These are phyloP conservation scores for Drosophila gaucha DNA, from an alignment of 2,888 invertebrate genomes.

Conservation along the genomic window DNA sequence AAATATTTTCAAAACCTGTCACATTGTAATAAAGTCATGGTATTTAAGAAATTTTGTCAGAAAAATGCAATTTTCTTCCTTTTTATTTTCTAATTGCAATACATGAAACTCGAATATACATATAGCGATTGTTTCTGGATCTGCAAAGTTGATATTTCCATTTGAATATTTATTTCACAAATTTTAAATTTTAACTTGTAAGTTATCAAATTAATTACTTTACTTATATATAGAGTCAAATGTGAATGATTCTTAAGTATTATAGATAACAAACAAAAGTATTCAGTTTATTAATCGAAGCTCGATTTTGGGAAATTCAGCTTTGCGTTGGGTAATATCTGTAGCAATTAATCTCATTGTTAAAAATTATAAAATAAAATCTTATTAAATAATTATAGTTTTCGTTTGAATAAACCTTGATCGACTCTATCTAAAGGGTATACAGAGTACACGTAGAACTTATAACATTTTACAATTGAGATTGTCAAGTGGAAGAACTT, in stretches of 20 bases:
- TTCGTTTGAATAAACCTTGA: too few relatives aligned
- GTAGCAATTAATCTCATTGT: too few relatives aligned
- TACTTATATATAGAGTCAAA: background rate
- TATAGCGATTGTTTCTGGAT: background rate
- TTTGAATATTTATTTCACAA: background rate
- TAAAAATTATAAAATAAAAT: too few relatives aligned
- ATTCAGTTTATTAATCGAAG: background rate
- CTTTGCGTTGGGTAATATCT: too few relatives aligned
- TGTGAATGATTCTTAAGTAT: background rate
- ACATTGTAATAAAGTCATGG: too few relatives aligned
- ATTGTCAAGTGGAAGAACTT: constrained; percentile 77
- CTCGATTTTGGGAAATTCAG: background rate
- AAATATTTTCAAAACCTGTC: too few relatives aligned
- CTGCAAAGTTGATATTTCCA: too few relatives aligned
- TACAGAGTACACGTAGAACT: background rate
- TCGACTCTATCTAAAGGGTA: background rate
- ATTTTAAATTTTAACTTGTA: too few relatives aligned
- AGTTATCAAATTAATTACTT: background rate
- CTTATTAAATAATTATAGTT: too few relatives aligned
- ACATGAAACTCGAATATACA: too few relatives aligned
- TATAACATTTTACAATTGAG: constrained; percentile 52
- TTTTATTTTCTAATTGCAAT: background rate
- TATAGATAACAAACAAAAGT: background rate
- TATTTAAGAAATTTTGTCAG: background rate
- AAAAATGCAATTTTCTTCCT: background rate